Evolutionary conservation across 2,888 invertebrate genomes (phyloP).

Genomic region (Euplexia lucipara): DNA sequence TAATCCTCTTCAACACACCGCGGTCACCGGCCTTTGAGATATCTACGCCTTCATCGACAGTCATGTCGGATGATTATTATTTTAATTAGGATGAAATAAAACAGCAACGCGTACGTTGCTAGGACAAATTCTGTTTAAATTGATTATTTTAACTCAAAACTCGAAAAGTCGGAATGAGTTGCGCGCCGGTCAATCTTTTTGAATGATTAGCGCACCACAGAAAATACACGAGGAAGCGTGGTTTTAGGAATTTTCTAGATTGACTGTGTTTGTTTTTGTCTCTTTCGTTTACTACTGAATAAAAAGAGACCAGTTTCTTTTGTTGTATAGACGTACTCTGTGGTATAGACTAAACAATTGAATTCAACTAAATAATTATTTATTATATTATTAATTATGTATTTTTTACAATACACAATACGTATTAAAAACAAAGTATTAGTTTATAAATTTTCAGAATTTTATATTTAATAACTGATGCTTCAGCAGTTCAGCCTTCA

Average conservation of each 20-base stretch:
- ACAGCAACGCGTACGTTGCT: conserved; percentile 14
- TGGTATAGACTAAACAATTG: too few relatives aligned
- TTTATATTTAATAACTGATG: too few relatives aligned
- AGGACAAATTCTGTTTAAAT: conserved; percentile 8
- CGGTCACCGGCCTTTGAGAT: conserved; percentile 91
- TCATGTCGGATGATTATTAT: conserved; percentile 71
- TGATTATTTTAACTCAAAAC: conserved; percentile 47
- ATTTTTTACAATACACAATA: too few relatives aligned
- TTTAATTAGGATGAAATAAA: conserved; percentile 2
- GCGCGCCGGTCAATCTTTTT: conserved; percentile 46
- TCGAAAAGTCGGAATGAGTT: conserved; percentile 10
- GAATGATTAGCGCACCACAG: conserved; percentile 49
- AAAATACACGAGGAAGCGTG: conserved; percentile 51
- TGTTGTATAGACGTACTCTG: too few relatives aligned
- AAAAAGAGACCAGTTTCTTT: conserved; percentile 9
- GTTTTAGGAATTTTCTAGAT: conserved; percentile 68
- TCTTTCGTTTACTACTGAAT: neutral
- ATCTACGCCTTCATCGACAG: conserved; percentile 86
- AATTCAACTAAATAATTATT: too few relatives aligned
- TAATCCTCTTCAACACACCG: conserved; percentile 95
- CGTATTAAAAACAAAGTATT: too few relatives aligned
- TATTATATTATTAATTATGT: too few relatives aligned
- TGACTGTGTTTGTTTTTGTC: conserved; percentile 31
- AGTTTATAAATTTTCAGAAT: too few relatives aligned
- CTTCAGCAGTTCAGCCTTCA: too few relatives aligned